A percentile compares a stretch with the other conserved stretches of the same genome.
These are phyloP conservation scores for Cirrhinus mrigala DNA, from an alignment of 2,797 vertebrate genomes.

Conservation along the genomic window DNA sequence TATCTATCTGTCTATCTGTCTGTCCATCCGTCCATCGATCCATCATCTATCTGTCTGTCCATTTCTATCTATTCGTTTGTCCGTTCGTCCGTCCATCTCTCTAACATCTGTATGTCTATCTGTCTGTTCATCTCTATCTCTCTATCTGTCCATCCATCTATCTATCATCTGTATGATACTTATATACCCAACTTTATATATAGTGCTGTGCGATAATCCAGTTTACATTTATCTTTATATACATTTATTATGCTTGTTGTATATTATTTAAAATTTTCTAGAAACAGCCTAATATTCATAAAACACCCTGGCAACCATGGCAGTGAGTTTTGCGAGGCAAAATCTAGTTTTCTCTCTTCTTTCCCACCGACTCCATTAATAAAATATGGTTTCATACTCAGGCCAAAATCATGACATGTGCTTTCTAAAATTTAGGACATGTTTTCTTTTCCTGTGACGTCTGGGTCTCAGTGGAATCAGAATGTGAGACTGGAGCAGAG, in stretches of 20 bases:
- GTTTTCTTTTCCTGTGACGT: conserved; percentile 19
- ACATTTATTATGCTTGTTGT: too few species aligned
- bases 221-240: too few species aligned
- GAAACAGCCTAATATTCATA: background rate
- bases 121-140: too few species aligned
- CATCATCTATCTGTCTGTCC: too few species aligned
- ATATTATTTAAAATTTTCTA: background rate
- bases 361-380: background rate
- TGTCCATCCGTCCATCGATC: too few species aligned
- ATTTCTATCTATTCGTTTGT: too few species aligned
- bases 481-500: conserved; percentile 60
- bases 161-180: background rate
- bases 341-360: background rate
- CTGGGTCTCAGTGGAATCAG: background rate
- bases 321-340: background rate
- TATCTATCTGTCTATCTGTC: too few species aligned
- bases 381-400: background rate
- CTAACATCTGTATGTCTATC: too few species aligned
- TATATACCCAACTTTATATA: background rate
- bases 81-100: too few species aligned
- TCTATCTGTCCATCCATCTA: too few species aligned
- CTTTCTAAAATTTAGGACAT: conserved; percentile 14
- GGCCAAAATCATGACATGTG: background rate
- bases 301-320: background rate
- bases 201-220: background rate